phyloP scores from a whole-genome alignment of 1,140 invertebrate genomes.

The Holcopasites calliopsidis region DNA sequence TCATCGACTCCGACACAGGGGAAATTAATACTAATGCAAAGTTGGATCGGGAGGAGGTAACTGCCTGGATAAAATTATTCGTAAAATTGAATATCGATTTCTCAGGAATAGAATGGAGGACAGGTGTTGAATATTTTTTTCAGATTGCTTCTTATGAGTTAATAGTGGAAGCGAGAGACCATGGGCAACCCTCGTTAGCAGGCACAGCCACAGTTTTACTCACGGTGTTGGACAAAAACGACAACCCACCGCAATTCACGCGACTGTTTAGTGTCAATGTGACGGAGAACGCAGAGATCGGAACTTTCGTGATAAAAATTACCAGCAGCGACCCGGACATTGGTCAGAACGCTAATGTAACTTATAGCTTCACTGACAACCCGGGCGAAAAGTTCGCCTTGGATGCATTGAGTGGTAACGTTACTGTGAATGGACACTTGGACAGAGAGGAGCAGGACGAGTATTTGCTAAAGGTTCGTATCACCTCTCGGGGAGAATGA shows the following conservation, averaged over 20 bases:
- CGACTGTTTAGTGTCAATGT: constrained; percentile 95
- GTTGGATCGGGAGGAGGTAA: constrained; percentile 91
- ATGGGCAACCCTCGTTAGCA: constrained; percentile 89
- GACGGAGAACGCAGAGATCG: constrained; percentile 96
- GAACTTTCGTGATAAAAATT: constrained; percentile 94
- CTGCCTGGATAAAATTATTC: too few species aligned
- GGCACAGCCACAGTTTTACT: constrained; percentile 92
- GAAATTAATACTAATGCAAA: constrained; percentile 91
- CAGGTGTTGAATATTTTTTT: not conserved
- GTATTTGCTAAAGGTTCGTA: constrained; percentile 86
- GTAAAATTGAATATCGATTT: not conserved
- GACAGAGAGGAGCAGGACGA: constrained; percentile 95
- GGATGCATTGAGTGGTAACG: constrained; percentile 92
- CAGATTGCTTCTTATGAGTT: constrained; percentile 89
- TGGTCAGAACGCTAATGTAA: constrained; percentile 92
- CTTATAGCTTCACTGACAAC: constrained; percentile 93
- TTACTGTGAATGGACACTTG: constrained; percentile 91
- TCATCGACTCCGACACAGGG: constrained; percentile 89
- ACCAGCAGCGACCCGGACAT: constrained; percentile 95
- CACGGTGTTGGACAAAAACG: constrained; percentile 94
- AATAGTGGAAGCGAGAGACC: constrained; percentile 92
- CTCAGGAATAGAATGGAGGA: not conserved
- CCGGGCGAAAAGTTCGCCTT: constrained; percentile 94
- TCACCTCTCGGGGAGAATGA: too few species aligned
- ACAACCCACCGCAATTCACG: constrained; percentile 96